These are phyloP conservation scores for Reticulitermes lucifugus DNA, from an alignment of 2,888 invertebrate species.

Conservation along the genomic window DNA sequence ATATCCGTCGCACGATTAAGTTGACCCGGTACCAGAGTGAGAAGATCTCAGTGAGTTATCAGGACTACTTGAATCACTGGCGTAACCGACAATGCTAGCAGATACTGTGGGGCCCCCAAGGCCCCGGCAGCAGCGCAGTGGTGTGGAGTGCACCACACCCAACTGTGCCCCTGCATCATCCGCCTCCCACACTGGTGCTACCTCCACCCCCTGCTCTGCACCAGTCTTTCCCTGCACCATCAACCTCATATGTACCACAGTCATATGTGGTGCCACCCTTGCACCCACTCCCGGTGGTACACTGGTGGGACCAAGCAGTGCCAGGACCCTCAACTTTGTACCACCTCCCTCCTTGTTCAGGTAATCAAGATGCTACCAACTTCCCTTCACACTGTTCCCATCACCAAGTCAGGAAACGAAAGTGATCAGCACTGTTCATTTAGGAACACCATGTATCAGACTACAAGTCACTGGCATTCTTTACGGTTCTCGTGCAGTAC, in stretches of 20 bases:
- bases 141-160: conserved; percentile 51
- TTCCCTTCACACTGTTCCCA: conserved; percentile 47
- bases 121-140: conserved; percentile 56
- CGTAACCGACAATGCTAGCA: conserved; percentile 79
- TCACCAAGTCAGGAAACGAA: conserved; percentile 51
- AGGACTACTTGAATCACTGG: conserved; percentile 80
- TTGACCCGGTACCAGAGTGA: conserved; percentile 97
- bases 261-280: conserved; percentile 45
- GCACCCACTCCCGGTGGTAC: conserved; percentile 41
- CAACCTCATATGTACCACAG: conserved; percentile 47
- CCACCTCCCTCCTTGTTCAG: conserved; percentile 41
- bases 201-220: conserved; percentile 42
- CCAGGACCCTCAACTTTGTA: conserved; percentile 48
- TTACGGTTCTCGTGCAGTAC: conserved; percentile 1
- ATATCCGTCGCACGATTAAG: conserved; percentile 89
- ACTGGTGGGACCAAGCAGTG: conserved; percentile 50
- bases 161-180: conserved; percentile 42
- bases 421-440: conserved; percentile 45
- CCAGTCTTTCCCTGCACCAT: conserved; percentile 43
- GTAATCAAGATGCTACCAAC: conserved; percentile 42
- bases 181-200: conserved; percentile 38
- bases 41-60: conserved; percentile 90
- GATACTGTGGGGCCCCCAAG: conserved; percentile 69
- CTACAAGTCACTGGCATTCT: not conserved
- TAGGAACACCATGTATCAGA: not conserved